Evolutionary conservation across 1,140 invertebrate species (phyloP).

Genomic region (Nasonia longicornis): DNA sequence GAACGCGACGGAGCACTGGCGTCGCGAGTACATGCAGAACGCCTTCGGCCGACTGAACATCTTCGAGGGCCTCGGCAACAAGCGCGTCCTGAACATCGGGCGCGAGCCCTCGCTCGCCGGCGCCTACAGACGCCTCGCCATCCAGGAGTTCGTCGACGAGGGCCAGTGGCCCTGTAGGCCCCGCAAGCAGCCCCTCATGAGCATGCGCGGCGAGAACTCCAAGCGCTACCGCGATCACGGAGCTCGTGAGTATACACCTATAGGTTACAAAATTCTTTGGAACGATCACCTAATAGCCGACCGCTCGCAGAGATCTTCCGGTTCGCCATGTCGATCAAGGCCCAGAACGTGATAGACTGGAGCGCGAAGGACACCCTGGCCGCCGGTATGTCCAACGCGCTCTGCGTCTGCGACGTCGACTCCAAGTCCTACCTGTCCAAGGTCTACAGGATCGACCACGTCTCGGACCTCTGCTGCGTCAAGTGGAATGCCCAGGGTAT

Average conservation of each 20-base stretch:
- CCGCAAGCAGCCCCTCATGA: slow-evolving; percentile 41
- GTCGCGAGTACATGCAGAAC: slow-evolving; percentile 34
- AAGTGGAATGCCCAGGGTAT: slow-evolving; percentile 54
- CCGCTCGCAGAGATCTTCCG: slow-evolving; percentile 44
- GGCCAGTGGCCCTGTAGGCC: slow-evolving; percentile 41
- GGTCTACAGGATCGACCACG: background rate
- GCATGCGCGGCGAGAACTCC: slow-evolving; percentile 19
- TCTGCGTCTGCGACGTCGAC: slow-evolving; percentile 42
- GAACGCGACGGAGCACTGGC: slow-evolving; percentile 40
- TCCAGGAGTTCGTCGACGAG: slow-evolving; percentile 20
- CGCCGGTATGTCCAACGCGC: background rate
- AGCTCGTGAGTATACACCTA: slow-evolving; percentile 34
- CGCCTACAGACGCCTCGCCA: background rate
- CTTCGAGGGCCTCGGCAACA: background rate
- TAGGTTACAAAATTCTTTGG: too few species aligned
- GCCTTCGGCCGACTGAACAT: slow-evolving; percentile 18
- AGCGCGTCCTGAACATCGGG: slow-evolving; percentile 31
- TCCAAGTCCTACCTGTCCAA: background rate
- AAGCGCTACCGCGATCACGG: slow-evolving; percentile 42
- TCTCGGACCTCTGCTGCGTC: slow-evolving; percentile 30
- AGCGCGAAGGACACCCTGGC: slow-evolving; percentile 49
- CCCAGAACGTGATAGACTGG: slow-evolving; percentile 53
- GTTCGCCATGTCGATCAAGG: slow-evolving; percentile 34
- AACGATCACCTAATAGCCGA: too few species aligned
- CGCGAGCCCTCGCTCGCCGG: background rate